A percentile compares a stretch with the other conserved stretches of the same genome.
These are phyloP conservation scores for Lasioglossum pauxillum DNA, from an alignment of 2,888 invertebrate genomes.

Conservation along the genomic window DNA sequence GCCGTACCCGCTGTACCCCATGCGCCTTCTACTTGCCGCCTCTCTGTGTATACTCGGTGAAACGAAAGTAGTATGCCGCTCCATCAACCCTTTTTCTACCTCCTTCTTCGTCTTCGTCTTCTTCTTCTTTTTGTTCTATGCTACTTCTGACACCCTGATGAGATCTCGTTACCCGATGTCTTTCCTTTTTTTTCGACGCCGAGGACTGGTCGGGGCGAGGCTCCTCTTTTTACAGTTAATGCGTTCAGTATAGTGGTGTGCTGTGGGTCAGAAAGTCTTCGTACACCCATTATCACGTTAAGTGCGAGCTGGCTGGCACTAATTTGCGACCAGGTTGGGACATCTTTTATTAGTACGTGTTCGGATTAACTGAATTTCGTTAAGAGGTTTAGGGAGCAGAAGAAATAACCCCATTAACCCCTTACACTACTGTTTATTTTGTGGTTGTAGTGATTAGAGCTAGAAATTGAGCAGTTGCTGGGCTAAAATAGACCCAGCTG, in stretches of 20 bases:
- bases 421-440: no score
- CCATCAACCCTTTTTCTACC: not conserved
- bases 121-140: not conserved
- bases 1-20: constrained; percentile 48
- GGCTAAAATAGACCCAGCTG: not conserved
- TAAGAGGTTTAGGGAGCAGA: not conserved
- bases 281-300: not conserved
- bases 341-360: not conserved
- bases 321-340: not conserved
- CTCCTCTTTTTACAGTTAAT: not conserved
- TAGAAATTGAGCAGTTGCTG: not conserved
- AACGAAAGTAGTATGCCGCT: constrained; percentile 3
- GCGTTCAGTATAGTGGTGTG: not conserved
- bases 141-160: not conserved
- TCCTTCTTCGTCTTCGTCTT: not conserved
- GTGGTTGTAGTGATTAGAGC: no score
- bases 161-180: constrained; percentile 2
- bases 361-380: not conserved
- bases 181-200: not conserved
- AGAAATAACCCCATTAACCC: not conserved
- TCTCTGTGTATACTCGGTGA: constrained; percentile 6
- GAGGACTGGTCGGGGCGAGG: not conserved
- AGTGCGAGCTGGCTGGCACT: not conserved
- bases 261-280: not conserved
- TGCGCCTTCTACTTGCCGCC: constrained; percentile 23